These are phyloP conservation scores for Scophthalmus maximus DNA, from an alignment of 2,113 vertebrate species.

Conservation along the genomic window DNA sequence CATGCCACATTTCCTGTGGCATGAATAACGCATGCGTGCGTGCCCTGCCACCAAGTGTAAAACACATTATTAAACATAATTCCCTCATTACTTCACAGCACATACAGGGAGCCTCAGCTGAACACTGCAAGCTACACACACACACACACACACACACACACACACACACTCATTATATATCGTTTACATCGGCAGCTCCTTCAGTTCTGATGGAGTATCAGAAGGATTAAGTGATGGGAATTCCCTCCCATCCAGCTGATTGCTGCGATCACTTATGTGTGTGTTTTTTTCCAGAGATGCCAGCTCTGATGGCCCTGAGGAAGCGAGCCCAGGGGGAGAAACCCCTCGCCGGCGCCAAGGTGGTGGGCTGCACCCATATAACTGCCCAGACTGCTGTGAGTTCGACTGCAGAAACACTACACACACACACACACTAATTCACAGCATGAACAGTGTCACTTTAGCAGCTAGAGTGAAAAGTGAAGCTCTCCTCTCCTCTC, in stretches of 20 bases:
- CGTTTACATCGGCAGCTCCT: slow-evolving; percentile 9
- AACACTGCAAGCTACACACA: slow-evolving; percentile 6
- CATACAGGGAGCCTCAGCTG: slow-evolving; percentile 27
- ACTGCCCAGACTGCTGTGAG: slow-evolving; percentile 98
- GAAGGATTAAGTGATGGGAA: slow-evolving; percentile 50
- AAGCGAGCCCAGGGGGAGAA: slow-evolving; percentile 99
- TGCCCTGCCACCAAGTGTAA: slow-evolving; percentile 4
- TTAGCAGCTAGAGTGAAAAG: background rate
- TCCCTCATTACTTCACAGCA: slow-evolving; percentile 21
- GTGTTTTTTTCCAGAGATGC: slow-evolving; percentile 88
- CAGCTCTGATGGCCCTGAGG: slow-evolving; percentile 96
- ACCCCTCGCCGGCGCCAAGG: slow-evolving; percentile 96
- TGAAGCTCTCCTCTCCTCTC: background rate
- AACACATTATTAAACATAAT: background rate
- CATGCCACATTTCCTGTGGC: background rate
- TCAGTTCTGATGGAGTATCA: slow-evolving; percentile 28
- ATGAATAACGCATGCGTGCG: background rate
- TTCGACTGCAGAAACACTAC: background rate
- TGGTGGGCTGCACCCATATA: slow-evolving; percentile 98
- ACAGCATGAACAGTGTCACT: background rate
- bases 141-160: background rate
- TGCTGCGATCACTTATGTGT: slow-evolving; percentile 10
- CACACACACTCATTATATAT: slow-evolving; percentile 10
- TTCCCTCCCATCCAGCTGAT: slow-evolving; percentile 36
- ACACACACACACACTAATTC: background rate